phyloP scores from a whole-genome alignment of 2,113 vertebrate species.

The Cavia porcellus region DNA sequence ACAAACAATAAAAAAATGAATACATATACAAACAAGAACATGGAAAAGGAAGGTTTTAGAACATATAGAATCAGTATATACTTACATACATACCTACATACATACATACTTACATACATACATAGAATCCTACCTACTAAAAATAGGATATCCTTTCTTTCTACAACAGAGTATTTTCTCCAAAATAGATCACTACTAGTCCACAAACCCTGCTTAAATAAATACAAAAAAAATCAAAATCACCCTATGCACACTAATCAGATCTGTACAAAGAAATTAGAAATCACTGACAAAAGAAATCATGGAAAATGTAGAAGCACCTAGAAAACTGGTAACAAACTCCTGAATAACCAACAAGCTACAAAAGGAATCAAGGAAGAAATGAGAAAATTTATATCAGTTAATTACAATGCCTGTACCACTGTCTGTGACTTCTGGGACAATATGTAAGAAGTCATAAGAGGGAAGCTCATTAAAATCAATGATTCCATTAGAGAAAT shows the following conservation, averaged over 20 bases:
- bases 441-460: background rate
- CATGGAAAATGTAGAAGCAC: background rate
- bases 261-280: too few relatives aligned
- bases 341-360: background rate
- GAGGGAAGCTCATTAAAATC: background rate
- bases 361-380: background rate
- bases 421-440: background rate
- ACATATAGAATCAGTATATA: background rate
- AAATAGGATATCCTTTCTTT: background rate
- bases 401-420: background rate
- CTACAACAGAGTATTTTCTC: background rate
- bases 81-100: too few relatives aligned
- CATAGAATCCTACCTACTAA: background rate
- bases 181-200: background rate
- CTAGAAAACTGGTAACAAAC: background rate
- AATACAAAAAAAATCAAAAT: too few relatives aligned
- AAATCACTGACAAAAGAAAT: too few relatives aligned
- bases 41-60: background rate
- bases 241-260: too few relatives aligned
- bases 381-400: background rate
- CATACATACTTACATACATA: too few relatives aligned
- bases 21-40: background rate
- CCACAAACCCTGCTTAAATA: background rate
- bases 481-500: background rate
- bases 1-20: background rate